Conservation (phyloP, 1,140 invertebrate genomes). For the Aporrectodea caliginosa region DNA sequence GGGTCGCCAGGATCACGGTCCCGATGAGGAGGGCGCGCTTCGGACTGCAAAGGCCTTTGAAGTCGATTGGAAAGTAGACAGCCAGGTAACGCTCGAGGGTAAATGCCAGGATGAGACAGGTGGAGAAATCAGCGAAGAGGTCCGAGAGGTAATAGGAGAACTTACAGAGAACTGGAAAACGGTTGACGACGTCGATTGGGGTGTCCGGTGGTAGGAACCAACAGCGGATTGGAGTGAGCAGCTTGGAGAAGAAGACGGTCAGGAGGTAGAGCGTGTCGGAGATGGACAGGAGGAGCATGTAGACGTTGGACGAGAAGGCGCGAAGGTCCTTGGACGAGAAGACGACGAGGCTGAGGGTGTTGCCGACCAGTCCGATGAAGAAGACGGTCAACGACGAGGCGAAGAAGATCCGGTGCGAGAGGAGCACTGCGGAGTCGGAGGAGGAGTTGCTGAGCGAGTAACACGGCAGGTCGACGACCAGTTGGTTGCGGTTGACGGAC, state of each 20-base stretch:
- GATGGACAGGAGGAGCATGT: constrained; percentile 29
- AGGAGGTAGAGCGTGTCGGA: constrained; percentile 31
- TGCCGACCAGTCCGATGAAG: constrained; percentile 12
- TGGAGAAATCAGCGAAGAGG: constrained; percentile 26
- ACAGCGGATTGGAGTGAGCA: constrained; percentile 24
- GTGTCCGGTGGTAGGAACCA: constrained; percentile 15
- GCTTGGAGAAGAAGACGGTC: constrained; percentile 24
- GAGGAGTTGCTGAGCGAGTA: too few species aligned
- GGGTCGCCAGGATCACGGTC: neutral
- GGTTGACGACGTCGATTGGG: constrained; percentile 20
- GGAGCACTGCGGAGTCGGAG: neutral
- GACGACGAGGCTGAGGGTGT: constrained; percentile 19
- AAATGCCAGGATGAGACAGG: constrained; percentile 24
- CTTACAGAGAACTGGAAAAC: constrained; percentile 16
- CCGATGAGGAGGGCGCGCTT: neutral
- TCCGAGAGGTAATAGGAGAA: constrained; percentile 24
- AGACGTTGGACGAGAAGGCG: constrained; percentile 29
- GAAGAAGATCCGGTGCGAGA: constrained; percentile 16
- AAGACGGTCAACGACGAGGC: constrained; percentile 3
- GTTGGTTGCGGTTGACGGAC: too few species aligned
- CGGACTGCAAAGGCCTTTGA: constrained; percentile 20
- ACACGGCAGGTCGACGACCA: too few species aligned
- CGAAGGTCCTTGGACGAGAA: constrained; percentile 20
- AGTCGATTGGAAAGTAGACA: constrained; percentile 12
- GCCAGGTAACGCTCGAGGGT: constrained; percentile 21